phyloP scores from a whole-genome alignment of 1,140 invertebrate species.

The Saccostrea echinata region DNA sequence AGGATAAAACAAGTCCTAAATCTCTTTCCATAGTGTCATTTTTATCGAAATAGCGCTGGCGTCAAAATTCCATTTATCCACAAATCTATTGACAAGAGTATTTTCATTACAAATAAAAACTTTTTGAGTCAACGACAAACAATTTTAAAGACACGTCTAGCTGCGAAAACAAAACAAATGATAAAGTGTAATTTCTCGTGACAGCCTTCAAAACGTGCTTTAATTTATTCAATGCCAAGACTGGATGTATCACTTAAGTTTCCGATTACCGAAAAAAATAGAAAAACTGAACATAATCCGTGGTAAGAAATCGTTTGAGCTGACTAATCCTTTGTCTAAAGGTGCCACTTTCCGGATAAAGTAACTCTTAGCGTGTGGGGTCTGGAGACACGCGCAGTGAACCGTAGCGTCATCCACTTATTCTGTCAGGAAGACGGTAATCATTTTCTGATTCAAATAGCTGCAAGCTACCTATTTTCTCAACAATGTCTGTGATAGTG shows the following conservation, averaged over 20 bases:
- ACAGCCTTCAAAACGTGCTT: constrained; percentile 31
- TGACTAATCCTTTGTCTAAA: constrained; percentile 31
- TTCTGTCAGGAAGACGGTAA: constrained; percentile 25
- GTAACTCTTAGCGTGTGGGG: constrained; percentile 26
- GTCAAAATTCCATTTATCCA: constrained; percentile 5
- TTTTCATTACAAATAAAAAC: constrained; percentile 32
- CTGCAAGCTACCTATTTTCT: constrained; percentile 31
- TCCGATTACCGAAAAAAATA: constrained; percentile 26
- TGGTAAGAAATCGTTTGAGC: constrained; percentile 33
- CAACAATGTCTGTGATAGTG: constrained; percentile 10
- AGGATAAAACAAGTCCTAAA: no score
- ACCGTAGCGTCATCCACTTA: constrained; percentile 4
- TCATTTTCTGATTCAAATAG: constrained; percentile 33
- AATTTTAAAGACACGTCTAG: constrained; percentile 37
- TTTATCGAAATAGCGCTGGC: constrained; percentile 2
- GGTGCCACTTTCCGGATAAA: constrained; percentile 37
- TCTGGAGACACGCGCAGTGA: constrained; percentile 21
- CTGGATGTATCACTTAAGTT: constrained; percentile 13
- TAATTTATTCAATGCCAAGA: constrained; percentile 39
- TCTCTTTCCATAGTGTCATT: not conserved
- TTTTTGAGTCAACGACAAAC: constrained; percentile 27
- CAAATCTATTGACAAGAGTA: not conserved
- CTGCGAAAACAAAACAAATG: constrained; percentile 37
- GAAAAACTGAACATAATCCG: constrained; percentile 30
- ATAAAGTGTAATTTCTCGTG: constrained; percentile 20